Conservation (phyloP, 2,113 vertebrate genomes). For the Rhynchomys soricoides region DNA sequence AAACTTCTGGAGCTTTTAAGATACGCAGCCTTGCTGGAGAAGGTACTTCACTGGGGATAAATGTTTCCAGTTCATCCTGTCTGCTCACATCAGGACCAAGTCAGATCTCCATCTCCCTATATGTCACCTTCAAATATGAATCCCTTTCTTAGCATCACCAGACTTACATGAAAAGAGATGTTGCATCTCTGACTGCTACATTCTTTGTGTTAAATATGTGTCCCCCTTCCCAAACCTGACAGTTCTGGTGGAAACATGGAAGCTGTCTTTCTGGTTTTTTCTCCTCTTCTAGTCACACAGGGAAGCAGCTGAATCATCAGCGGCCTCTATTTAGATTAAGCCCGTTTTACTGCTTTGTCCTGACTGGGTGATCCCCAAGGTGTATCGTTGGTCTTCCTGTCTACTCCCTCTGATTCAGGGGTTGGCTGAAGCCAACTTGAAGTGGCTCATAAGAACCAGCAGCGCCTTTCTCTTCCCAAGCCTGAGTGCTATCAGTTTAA, state of each 20-base stretch:
- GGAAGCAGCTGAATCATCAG: background rate
- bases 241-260: background rate
- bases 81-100: background rate
- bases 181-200: fast-evolving
- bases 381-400: background rate
- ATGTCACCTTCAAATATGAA: background rate
- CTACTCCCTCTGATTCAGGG: background rate
- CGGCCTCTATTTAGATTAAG: background rate
- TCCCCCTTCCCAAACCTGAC: background rate
- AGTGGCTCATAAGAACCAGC: too few relatives aligned
- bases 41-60: fast-evolving
- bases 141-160: background rate
- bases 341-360: background rate
- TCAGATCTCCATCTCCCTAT: background rate
- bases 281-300: background rate
- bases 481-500: background rate
- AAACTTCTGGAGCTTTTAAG: background rate
- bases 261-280: background rate
- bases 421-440: background rate
- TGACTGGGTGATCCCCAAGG: background rate
- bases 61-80: too few relatives aligned
- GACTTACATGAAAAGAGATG: background rate
- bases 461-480: background rate
- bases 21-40: background rate
- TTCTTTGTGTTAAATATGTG: background rate